Conservation (phyloP, 2,797 vertebrate genomes). For the Triplophysa bombifrons region DNA sequence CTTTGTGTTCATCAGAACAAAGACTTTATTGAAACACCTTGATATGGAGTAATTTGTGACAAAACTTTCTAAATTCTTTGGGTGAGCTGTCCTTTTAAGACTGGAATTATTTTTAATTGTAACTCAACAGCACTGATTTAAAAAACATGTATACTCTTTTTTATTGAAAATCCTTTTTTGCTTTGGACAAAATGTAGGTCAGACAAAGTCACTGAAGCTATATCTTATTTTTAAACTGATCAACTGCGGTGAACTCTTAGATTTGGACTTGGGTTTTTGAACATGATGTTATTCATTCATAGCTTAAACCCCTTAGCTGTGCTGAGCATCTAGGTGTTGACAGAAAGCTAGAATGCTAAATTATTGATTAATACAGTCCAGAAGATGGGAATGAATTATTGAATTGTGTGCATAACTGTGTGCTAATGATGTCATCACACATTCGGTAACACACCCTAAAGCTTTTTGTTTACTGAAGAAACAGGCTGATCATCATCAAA, state of each 20-base stretch:
- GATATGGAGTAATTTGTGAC: too few relatives aligned
- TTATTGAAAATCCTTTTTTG: not conserved
- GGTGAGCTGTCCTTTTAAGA: too few relatives aligned
- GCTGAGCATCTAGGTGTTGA: conserved; percentile 49
- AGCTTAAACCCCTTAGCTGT: conserved; percentile 24
- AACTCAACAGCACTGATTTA: too few relatives aligned
- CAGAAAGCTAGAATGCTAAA: conserved; percentile 50
- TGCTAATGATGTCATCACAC: conserved; percentile 16
- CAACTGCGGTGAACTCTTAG: not conserved
- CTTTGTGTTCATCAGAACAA: too few relatives aligned
- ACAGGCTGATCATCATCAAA: not conserved
- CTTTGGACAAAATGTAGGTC: conserved; percentile 7
- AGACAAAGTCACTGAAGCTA: not conserved
- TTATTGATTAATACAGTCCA: conserved; percentile 55
- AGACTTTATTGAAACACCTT: too few relatives aligned
- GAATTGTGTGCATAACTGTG: conserved; percentile 30
- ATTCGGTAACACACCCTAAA: not conserved
- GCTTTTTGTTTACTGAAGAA: conserved; percentile 20
- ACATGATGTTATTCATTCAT: too few relatives aligned
- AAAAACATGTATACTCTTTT: not conserved
- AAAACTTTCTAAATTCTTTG: too few relatives aligned
- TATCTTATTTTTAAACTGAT: not conserved
- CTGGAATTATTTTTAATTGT: too few relatives aligned
- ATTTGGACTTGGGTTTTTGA: too few relatives aligned
- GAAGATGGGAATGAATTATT: conserved; percentile 53